Evolutionary conservation across 2,888 invertebrate genomes (phyloP).

Genomic region (Napeogenes sylphis): DNA sequence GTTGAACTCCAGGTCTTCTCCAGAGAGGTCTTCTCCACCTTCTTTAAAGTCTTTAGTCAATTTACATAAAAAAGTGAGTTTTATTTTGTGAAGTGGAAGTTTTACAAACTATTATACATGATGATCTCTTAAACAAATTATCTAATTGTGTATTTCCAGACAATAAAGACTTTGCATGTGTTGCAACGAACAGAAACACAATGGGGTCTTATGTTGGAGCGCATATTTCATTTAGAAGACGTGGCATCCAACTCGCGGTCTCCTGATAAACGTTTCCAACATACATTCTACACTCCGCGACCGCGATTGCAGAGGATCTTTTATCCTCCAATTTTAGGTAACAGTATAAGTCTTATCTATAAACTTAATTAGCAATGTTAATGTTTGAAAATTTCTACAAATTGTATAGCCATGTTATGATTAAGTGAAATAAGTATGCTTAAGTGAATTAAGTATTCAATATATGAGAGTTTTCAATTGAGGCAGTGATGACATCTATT

Average conservation of each 20-base stretch:
- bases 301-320: conserved; percentile 77
- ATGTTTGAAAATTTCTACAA: too few species aligned
- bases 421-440: too few species aligned
- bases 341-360: conserved; percentile 8
- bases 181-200: conserved; percentile 95
- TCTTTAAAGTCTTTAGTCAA: conserved; percentile 91
- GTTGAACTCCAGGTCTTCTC: conserved; percentile 78
- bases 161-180: conserved; percentile 93
- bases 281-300: conserved; percentile 82
- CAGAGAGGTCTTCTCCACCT: conserved; percentile 80
- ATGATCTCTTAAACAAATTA: too few species aligned
- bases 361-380: too few species aligned
- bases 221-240: conserved; percentile 91
- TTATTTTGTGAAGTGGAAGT: background rate
- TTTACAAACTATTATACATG: background rate
- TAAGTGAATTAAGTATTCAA: too few species aligned
- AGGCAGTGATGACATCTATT: too few species aligned
- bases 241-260: conserved; percentile 85
- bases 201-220: conserved; percentile 91
- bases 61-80: conserved; percentile 89
- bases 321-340: conserved; percentile 83
- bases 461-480: too few species aligned
- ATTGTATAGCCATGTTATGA: too few species aligned
- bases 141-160: conserved; percentile 55
- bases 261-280: conserved; percentile 78